Evolutionary conservation across 2,888 invertebrate species (phyloP).

Genomic region (Andrena trimmerana): DNA sequence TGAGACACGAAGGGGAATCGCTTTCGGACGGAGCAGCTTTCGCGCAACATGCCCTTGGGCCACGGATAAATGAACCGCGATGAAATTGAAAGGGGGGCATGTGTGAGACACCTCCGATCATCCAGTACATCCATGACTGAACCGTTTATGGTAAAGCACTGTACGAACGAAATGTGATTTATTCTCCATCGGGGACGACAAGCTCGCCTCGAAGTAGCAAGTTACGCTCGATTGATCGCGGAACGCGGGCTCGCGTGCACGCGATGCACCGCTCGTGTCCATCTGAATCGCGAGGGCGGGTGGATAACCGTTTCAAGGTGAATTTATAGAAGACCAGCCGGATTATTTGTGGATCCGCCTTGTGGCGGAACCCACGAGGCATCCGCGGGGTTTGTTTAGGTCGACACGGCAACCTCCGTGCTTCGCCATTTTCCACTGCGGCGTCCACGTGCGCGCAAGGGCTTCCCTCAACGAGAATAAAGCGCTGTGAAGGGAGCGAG

Average conservation of each 20-base stretch:
- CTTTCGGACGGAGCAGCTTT: not conserved
- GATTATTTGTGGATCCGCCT: conserved; percentile 74
- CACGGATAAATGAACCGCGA: not conserved
- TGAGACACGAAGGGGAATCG: not conserved
- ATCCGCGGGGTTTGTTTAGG: conserved; percentile 31
- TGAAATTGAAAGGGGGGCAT: not conserved
- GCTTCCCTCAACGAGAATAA: not conserved
- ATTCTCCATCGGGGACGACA: not conserved
- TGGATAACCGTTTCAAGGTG: conserved; percentile 75
- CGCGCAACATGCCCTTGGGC: not conserved
- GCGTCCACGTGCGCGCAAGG: too few relatives aligned
- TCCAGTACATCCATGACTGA: too few relatives aligned
- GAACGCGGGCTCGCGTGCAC: not conserved
- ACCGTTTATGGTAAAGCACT: too few relatives aligned
- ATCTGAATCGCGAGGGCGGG: conserved; percentile 37
- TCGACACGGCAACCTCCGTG: conserved; percentile 5
- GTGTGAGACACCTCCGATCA: too few relatives aligned
- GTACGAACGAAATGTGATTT: not conserved
- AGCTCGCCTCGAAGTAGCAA: conserved; percentile 4
- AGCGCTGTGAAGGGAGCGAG: conserved; percentile 14
- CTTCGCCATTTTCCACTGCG: not conserved
- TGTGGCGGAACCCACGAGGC: conserved; percentile 45
- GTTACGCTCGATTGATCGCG: conserved; percentile 9
- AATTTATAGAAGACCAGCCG: conserved; percentile 73
- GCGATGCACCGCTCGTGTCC: conserved; percentile 29